These are phyloP conservation scores for Meandrusa payeni DNA, from an alignment of 2,888 invertebrate species.

Conservation along the genomic window DNA sequence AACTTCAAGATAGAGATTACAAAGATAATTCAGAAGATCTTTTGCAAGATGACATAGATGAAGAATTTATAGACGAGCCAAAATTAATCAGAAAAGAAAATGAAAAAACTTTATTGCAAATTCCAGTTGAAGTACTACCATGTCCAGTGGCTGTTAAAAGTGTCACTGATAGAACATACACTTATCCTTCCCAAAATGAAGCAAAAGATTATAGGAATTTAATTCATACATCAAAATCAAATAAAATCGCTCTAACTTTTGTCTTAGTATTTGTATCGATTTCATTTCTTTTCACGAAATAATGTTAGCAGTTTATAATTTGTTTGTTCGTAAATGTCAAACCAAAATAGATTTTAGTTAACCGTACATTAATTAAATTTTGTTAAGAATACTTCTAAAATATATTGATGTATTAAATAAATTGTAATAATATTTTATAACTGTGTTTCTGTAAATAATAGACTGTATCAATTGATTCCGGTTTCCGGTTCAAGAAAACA, in stretches of 20 bases:
- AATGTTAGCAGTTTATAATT: too few relatives aligned
- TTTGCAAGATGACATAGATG: slow-evolving; percentile 63
- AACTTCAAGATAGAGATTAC: slow-evolving; percentile 57
- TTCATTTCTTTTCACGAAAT: slow-evolving; percentile 17
- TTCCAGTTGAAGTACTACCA: slow-evolving; percentile 80
- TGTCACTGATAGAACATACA: slow-evolving; percentile 79
- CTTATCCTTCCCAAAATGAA: slow-evolving; percentile 81
- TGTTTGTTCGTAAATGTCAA: too few relatives aligned
- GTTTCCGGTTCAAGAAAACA: too few relatives aligned
- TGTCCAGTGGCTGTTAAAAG: slow-evolving; percentile 83
- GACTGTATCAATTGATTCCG: background rate
- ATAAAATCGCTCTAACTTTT: slow-evolving; percentile 17
- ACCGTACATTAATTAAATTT: too few relatives aligned
- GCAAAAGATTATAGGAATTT: slow-evolving; percentile 75
- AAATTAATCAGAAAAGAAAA: slow-evolving; percentile 60
- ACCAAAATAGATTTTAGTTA: too few relatives aligned
- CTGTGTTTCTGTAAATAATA: too few relatives aligned
- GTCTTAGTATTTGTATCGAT: background rate
- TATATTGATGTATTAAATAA: slow-evolving; percentile 1
- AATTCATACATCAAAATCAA: slow-evolving; percentile 49
- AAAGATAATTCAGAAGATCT: slow-evolving; percentile 58
- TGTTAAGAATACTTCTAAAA: too few relatives aligned
- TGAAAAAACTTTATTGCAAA: slow-evolving; percentile 73
- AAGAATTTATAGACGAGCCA: slow-evolving; percentile 60
- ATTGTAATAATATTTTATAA: background rate